Conservation (phyloP, 2,113 vertebrate genomes). For the Rhipidura dahli region DNA sequence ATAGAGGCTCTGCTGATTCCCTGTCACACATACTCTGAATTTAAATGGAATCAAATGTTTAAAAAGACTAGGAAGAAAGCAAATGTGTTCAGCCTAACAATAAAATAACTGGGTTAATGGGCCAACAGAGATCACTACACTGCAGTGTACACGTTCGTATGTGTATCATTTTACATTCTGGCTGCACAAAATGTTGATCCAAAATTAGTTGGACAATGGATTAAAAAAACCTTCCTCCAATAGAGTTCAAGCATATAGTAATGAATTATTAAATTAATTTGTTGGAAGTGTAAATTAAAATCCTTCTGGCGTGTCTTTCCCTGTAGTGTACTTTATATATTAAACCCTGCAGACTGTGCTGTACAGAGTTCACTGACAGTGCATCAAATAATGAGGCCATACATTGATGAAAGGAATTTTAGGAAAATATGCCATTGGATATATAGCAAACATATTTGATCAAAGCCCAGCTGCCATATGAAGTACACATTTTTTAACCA, state of each 20-base stretch:
- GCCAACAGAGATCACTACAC: neutral
- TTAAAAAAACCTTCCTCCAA: neutral
- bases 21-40: neutral
- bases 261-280: conserved; percentile 44
- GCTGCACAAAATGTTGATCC: conserved; percentile 11
- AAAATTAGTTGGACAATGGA: neutral
- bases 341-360: neutral
- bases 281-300: conserved; percentile 54
- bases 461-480: conserved; percentile 15
- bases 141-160: neutral
- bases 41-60: neutral
- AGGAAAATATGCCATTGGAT: neutral
- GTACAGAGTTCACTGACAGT: conserved; percentile 26
- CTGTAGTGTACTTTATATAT: neutral
- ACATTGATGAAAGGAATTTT: neutral
- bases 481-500: neutral
- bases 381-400: conserved; percentile 24
- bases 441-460: conserved; percentile 10
- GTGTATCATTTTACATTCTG: neutral
- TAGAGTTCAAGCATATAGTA: neutral
- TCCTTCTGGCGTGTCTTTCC: neutral
- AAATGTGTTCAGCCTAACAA: neutral
- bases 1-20: neutral
- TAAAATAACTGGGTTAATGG: neutral
- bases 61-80: neutral